Percentiles rank a stretch among this genome's conserved stretches.
These are phyloP conservation scores for Idris sp. DNA, from an alignment of 1,140 invertebrate species.

Conservation along the genomic window DNA sequence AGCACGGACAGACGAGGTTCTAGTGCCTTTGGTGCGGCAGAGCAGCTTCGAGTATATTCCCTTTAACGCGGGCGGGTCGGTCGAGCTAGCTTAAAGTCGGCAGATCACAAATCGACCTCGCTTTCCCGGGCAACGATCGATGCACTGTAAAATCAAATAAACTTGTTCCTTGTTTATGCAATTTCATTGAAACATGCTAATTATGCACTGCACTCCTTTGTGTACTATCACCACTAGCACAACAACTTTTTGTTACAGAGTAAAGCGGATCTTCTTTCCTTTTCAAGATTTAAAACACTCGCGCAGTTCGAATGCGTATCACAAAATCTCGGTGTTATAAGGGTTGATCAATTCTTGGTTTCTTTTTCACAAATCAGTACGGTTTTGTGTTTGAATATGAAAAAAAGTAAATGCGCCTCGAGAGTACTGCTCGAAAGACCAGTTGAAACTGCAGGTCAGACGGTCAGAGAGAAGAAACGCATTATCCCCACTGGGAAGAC, in stretches of 20 bases:
- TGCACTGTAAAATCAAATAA: slow-evolving; percentile 36
- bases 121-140: slow-evolving; percentile 55
- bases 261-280: no score
- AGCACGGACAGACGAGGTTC: slow-evolving; percentile 12
- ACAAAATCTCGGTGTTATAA: no score
- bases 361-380: no score
- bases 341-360: no score
- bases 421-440: slow-evolving; percentile 64
- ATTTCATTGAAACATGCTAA: slow-evolving; percentile 3
- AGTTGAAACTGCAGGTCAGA: slow-evolving; percentile 69
- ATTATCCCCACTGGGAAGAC: slow-evolving; percentile 46
- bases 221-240: no score
- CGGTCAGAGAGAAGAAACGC: slow-evolving; percentile 30
- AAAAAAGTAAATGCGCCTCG: no score
- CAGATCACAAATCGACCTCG: slow-evolving; percentile 60
- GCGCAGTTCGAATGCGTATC: no score
- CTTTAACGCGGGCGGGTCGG: slow-evolving; percentile 75
- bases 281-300: no score
- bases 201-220: no score
- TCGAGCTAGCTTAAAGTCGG: slow-evolving; percentile 70
- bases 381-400: no score
- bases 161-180: slow-evolving; percentile 2
- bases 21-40: slow-evolving; percentile 35
- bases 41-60: slow-evolving; percentile 71
- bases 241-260: no score